phyloP scores from a whole-genome alignment of 1,140 invertebrate species.

The Paraescarpia echinospica region DNA sequence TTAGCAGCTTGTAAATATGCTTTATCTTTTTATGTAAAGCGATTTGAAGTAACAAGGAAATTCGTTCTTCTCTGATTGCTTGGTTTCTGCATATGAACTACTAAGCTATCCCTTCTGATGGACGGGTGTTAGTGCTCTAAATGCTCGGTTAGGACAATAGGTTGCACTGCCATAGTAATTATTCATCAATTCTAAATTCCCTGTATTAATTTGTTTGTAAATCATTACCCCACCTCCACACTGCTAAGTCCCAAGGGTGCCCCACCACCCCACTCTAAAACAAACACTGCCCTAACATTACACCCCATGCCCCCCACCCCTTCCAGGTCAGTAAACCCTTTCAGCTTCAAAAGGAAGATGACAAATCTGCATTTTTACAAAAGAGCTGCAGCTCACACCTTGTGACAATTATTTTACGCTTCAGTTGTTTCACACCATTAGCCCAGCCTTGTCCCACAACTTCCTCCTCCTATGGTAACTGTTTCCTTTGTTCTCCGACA shows the following conservation, averaged over 20 bases:
- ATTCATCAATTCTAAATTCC: not conserved
- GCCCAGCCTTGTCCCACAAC: not conserved
- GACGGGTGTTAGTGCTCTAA: no score
- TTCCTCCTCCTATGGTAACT: not conserved
- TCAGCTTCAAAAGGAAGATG: not conserved
- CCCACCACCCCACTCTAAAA: not conserved
- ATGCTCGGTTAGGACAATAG: no score
- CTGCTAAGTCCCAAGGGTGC: not conserved
- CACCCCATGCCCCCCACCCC: not conserved
- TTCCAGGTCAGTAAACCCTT: not conserved
- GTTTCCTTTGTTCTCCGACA: not conserved
- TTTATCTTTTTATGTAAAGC: no score
- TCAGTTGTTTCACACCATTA: not conserved
- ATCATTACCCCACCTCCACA: not conserved
- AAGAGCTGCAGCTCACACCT: not conserved
- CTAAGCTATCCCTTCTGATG: no score
- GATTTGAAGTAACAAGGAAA: no score
- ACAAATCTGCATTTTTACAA: not conserved
- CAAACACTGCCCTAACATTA: not conserved
- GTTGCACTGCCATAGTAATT: no score
- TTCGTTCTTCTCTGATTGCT: no score
- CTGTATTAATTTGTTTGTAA: not conserved
- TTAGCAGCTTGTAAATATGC: no score
- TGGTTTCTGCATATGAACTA: no score
- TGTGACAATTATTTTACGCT: not conserved